A percentile compares a stretch with the other conserved stretches of the same genome.
Conservation (phyloP, 2,888 invertebrate genomes). For the Strigamia crassipes region DNA sequence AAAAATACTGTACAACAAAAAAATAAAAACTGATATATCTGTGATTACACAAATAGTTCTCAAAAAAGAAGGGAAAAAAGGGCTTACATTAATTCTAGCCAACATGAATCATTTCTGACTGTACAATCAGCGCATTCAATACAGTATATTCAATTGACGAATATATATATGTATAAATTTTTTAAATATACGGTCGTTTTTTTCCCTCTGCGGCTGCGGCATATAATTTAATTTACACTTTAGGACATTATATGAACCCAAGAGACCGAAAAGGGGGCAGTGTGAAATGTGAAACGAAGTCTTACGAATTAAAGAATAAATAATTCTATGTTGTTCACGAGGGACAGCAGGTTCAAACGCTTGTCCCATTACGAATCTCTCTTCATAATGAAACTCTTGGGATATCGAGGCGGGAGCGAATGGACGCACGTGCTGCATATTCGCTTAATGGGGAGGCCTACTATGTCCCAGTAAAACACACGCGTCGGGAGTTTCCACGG, state of each 20-base stretch:
- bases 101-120: not conserved
- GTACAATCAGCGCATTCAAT: not conserved
- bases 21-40: not conserved
- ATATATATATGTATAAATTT: not conserved
- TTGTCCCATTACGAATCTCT: conserved; percentile 29
- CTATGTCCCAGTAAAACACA: conserved; percentile 15
- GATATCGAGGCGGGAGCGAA: conserved; percentile 18
- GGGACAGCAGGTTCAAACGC: conserved; percentile 30
- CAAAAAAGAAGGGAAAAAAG: not conserved
- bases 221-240: conserved; percentile 15
- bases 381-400: conserved; percentile 33
- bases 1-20: not conserved
- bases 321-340: conserved; percentile 31
- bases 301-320: conserved; percentile 30
- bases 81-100: not conserved
- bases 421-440: conserved; percentile 43
- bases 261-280: not conserved
- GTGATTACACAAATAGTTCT: not conserved
- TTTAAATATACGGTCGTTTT: not conserved
- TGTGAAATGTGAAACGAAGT: conserved; percentile 40
- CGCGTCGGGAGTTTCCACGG: conserved; percentile 26
- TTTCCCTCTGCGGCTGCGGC: not conserved
- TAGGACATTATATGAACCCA: not conserved
- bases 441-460: conserved; percentile 41
- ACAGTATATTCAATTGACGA: not conserved